Evolutionary conservation across 2,888 invertebrate genomes (phyloP).

Genomic region (Copidosoma aretas): DNA sequence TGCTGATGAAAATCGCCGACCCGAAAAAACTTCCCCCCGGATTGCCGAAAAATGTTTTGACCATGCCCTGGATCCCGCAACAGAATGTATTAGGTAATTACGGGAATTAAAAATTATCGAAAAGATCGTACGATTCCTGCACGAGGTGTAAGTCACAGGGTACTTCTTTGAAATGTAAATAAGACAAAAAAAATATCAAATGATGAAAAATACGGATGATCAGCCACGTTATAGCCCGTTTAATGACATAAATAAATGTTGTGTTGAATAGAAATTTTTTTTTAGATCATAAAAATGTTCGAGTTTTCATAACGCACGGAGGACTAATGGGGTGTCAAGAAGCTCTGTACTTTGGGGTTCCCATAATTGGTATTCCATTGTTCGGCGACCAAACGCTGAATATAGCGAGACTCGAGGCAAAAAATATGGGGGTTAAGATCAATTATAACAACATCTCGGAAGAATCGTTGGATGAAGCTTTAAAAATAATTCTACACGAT

Average conservation of each 20-base stretch:
- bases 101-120: too few relatives aligned
- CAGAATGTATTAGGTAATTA: constrained; percentile 48
- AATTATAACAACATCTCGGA: constrained; percentile 43
- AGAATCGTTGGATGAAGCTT: constrained; percentile 44
- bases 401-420: constrained; percentile 45
- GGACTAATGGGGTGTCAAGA: constrained; percentile 57
- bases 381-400: constrained; percentile 56
- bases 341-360: constrained; percentile 53
- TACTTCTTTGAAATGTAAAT: too few relatives aligned
- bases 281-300: constrained; percentile 45
- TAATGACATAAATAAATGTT: too few relatives aligned
- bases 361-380: constrained; percentile 56
- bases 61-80: constrained; percentile 51
- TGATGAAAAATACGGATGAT: too few relatives aligned
- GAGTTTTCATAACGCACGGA: constrained; percentile 57
- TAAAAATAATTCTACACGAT: constrained; percentile 46
- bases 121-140: too few relatives aligned
- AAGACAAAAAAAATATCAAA: too few relatives aligned
- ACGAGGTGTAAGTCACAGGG: too few relatives aligned
- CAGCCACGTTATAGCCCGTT: too few relatives aligned
- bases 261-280: not conserved
- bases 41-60: constrained; percentile 52
- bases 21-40: constrained; percentile 47
- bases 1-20: constrained; percentile 52
- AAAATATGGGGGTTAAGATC: constrained; percentile 46